Evolutionary conservation across 2,888 invertebrate species (phyloP).

Genomic region (Andrena trimmerana): DNA sequence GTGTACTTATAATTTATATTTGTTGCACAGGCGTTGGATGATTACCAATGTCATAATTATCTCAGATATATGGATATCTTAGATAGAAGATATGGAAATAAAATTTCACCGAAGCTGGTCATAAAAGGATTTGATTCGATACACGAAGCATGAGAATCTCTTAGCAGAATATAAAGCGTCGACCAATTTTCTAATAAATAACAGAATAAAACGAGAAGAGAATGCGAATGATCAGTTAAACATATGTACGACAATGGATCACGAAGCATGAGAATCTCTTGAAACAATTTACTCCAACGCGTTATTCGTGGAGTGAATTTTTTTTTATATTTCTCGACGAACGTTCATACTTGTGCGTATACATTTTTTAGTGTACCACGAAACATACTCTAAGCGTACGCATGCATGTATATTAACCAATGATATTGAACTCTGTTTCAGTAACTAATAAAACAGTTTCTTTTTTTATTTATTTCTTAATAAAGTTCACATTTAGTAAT

Average conservation of each 20-base stretch:
- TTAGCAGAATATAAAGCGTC: conserved; percentile 1
- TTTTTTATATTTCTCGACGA: conserved; percentile 12
- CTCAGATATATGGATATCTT: conserved; percentile 81
- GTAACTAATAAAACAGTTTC: conserved; percentile 59
- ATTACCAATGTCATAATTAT: conserved; percentile 79
- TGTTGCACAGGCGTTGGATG: conserved; percentile 75
- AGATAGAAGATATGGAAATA: conserved; percentile 81
- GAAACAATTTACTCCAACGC: neutral
- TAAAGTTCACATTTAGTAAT: conserved; percentile 64
- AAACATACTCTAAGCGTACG: conserved; percentile 7
- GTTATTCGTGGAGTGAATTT: neutral
- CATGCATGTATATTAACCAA: conserved; percentile 18
- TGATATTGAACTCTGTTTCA: conserved; percentile 37
- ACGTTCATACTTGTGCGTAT: conserved; percentile 4
- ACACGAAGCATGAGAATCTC: conserved; percentile 34
- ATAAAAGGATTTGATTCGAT: conserved; percentile 71
- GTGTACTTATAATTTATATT: conserved; percentile 17
- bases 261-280: too few relatives aligned
- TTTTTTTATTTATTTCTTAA: conserved; percentile 65
- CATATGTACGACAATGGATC: neutral
- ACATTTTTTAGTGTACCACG: neutral
- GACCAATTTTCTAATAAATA: conserved; percentile 13
- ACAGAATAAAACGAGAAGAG: neutral
- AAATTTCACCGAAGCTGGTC: conserved; percentile 78
- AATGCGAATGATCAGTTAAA: neutral